Conservation (phyloP, 2,888 invertebrate species). For the Stenotaenia linearis region DNA sequence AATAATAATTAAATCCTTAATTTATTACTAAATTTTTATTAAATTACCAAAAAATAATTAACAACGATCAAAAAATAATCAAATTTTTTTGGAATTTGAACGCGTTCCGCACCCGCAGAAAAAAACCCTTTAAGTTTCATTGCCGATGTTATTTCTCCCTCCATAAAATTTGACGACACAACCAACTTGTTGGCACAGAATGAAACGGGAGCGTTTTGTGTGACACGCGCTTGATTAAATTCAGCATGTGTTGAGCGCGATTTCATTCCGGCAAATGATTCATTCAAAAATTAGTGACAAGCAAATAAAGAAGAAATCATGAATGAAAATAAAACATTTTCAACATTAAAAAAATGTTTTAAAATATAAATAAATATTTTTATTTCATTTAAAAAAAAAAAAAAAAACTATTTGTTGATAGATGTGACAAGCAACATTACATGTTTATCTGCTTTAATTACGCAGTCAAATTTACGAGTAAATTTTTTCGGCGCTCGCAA, state of each 20-base stretch:
- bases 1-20: too few relatives aligned
- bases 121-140: neutral
- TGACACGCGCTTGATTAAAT: conserved; percentile 24
- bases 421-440: conserved; percentile 17
- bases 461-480: neutral
- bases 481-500: neutral
- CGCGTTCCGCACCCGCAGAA: neutral
- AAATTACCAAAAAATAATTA: too few relatives aligned
- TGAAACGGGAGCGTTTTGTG: conserved; percentile 23
- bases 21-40: too few relatives aligned
- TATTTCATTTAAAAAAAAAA: neutral
- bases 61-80: too few relatives aligned
- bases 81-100: neutral
- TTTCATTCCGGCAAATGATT: conserved; percentile 9
- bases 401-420: neutral
- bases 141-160: neutral
- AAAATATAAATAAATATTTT: neutral
- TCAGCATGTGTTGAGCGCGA: conserved; percentile 16
- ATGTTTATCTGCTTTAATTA: neutral
- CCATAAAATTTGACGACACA: conserved; percentile 21
- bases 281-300: conserved; percentile 6
- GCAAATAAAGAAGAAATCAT: neutral
- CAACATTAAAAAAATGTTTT: neutral
- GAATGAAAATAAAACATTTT: neutral
- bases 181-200: conserved; percentile 19